Conservation (phyloP, 1,140 invertebrate genomes). For the Lepidurus packardi region DNA sequence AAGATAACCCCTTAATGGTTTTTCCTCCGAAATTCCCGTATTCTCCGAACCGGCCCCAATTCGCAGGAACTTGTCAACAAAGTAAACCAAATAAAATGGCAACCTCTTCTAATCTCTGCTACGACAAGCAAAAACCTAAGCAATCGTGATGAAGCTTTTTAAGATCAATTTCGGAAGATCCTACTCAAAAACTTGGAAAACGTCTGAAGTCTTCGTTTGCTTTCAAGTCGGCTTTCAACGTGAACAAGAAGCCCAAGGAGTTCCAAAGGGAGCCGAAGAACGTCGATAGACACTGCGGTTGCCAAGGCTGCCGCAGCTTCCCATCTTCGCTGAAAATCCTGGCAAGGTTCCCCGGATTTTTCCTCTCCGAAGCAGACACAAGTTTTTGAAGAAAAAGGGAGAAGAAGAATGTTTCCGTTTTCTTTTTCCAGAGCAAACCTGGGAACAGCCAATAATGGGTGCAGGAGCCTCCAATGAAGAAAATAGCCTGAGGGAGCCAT, state of each 20-base stretch:
- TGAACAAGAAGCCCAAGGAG: background rate
- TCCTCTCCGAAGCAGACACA: too few relatives aligned
- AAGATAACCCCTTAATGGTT: background rate
- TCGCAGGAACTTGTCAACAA: background rate
- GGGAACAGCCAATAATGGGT: background rate
- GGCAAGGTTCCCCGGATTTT: background rate
- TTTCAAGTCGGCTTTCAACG: background rate
- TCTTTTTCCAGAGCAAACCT: background rate
- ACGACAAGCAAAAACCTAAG: too few relatives aligned
- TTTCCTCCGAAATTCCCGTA: background rate
- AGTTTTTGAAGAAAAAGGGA: background rate
- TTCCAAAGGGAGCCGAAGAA: background rate
- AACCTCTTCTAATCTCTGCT: too few relatives aligned
- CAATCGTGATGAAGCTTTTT: too few relatives aligned
- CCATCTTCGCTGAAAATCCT: background rate
- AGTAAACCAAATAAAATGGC: background rate
- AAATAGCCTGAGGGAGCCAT: slow-evolving; percentile 18
- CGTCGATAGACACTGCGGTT: background rate
- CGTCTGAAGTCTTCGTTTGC: background rate
- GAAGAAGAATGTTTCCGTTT: background rate
- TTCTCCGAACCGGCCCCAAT: background rate
- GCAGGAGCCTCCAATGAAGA: slow-evolving; percentile 9
- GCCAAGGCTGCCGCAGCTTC: slow-evolving; percentile 10
- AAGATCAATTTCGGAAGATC: too few relatives aligned
- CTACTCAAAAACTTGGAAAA: too few relatives aligned